Conservation (phyloP, 2,888 invertebrate species). For the Acleris sparsana region DNA sequence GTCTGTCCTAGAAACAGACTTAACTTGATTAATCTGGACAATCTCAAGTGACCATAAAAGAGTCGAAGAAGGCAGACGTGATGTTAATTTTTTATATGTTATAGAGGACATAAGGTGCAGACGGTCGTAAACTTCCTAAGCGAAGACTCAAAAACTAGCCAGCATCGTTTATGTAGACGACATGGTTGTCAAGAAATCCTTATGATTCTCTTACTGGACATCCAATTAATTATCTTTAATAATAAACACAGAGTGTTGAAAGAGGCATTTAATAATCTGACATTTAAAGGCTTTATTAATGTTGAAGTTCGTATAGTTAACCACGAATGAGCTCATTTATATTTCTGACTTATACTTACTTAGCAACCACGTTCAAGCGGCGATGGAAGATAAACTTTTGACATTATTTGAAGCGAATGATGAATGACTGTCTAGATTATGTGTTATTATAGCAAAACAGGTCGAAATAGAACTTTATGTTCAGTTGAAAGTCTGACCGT, state of each 20-base stretch:
- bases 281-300: constrained; percentile 25
- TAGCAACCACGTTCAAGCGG: neutral
- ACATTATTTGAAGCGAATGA: neutral
- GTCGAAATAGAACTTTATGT: neutral
- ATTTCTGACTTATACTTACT: constrained; percentile 5
- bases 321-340: constrained; percentile 31
- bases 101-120: constrained; percentile 34
- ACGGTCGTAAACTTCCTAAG: constrained; percentile 21
- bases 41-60: constrained; percentile 32
- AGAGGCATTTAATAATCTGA: constrained; percentile 22
- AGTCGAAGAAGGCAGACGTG: constrained; percentile 21
- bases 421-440: neutral
- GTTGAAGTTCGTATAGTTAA: constrained; percentile 25
- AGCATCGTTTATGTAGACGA: constrained; percentile 6
- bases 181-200: constrained; percentile 9
- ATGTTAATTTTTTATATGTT: constrained; percentile 28
- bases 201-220: constrained; percentile 17
- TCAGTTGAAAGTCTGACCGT: neutral
- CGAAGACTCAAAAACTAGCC: constrained; percentile 26
- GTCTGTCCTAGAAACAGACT: constrained; percentile 35
- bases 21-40: constrained; percentile 35
- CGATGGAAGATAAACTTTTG: neutral
- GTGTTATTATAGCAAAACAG: neutral
- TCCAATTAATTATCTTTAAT: constrained; percentile 10
- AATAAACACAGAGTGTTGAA: constrained; percentile 27